Evolutionary conservation across 2,113 vertebrate genomes (phyloP), one percentile per base, ranked within the genome.

Genomic region (Scalopus aquaticus): DNA sequence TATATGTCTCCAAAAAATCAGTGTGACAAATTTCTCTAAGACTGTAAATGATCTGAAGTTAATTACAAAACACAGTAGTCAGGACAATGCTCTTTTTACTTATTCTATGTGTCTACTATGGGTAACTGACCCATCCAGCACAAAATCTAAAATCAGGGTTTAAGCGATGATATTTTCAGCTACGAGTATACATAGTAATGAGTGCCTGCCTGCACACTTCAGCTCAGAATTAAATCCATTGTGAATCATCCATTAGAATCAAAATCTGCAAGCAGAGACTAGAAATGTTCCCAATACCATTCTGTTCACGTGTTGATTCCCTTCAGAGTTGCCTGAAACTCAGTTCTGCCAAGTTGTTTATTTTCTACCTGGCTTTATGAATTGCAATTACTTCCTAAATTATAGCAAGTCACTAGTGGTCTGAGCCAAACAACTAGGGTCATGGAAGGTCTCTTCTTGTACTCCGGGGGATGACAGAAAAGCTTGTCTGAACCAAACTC

Each of bases 341-440:
- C 85, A 64, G 51, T 9, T 85, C 74, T 95, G 76, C 91, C 85
- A 89, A 90, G 64, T 82, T 91, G 77, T 90, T 95, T 94, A 93
- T 88, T 92, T 93, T 93, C 85, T 96, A 93, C 81, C 86, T 95
- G 81, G 65, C 80, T 93, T 91, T 74, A 92, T 76, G 94, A 93
- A 94, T 84, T 94, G 65, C 87, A 97, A 96, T 94, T 90, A 90
- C 74, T 96, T 95, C 87, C 95, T 96, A 97, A 93, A 95, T 74
- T 93, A 89, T 77, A 92, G 91, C 81, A 90, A 97, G 80, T 49
- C 72, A 60, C 58, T 74, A 70, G 67, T 90, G 87, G 84, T 87
- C 46, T 65, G 80, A 93, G 91, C 89, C 94, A 93, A 94, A 88
- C 37, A 88, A 78, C 5, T 15, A 60, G 69, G 96, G 96, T 96